Conservation (phyloP, 2,797 vertebrate genomes). For the Tapirus indicus region DNA sequence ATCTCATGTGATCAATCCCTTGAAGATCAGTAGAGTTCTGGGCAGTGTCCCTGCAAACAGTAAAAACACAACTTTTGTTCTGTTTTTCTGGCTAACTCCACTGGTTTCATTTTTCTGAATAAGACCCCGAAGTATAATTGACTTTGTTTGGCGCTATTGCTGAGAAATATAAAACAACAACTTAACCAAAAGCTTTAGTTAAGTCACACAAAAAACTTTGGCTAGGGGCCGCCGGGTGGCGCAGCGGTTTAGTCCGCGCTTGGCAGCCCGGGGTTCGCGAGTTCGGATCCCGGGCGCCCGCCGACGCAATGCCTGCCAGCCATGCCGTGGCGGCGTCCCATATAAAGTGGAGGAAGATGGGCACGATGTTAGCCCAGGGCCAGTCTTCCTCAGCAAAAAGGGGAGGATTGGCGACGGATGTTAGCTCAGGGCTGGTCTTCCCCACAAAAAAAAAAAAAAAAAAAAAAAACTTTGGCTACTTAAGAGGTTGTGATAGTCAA, state of each 20-base stretch:
- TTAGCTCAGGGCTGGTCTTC: too few species aligned
- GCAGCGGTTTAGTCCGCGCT: too few species aligned
- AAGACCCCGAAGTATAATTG: not conserved
- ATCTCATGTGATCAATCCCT: not conserved
- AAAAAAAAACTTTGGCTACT: not conserved
- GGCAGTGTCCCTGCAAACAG: not conserved
- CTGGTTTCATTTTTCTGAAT: slow-evolving; percentile 28
- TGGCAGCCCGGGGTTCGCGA: too few species aligned
- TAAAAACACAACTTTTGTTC: slow-evolving; percentile 11
- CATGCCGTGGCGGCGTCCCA: too few species aligned
- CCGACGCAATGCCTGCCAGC: too few species aligned
- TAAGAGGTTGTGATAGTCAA: not conserved
- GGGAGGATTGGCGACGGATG: too few species aligned
- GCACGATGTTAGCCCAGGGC: too few species aligned
- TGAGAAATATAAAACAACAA: slow-evolving; percentile 22
- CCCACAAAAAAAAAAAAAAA: too few species aligned
- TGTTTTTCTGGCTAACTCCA: not conserved
- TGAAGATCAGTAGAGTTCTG: not conserved
- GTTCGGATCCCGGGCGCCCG: too few species aligned
- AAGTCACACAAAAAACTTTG: not conserved
- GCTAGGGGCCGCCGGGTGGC: too few species aligned
- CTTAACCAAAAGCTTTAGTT: not conserved
- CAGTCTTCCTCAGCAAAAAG: too few species aligned
- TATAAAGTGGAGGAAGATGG: too few species aligned
- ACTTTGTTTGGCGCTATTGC: not conserved